Conservation (phyloP, 2,888 invertebrate genomes). For the Nebria salina region DNA sequence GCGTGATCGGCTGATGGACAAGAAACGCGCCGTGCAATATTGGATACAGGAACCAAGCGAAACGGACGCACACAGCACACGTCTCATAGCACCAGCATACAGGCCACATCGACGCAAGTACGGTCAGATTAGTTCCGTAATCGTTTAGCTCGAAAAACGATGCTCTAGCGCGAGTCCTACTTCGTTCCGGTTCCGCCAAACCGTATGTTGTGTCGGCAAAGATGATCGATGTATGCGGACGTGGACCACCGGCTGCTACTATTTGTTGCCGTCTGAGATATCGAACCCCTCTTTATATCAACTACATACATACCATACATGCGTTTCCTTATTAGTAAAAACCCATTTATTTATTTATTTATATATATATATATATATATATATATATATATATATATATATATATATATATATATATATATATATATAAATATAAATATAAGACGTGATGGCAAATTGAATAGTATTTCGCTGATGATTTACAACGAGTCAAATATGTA, state of each 20-base stretch:
- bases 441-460: neutral
- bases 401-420: constrained; percentile 16
- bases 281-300: constrained; percentile 4
- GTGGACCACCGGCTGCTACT: constrained; percentile 13
- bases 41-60: constrained; percentile 1
- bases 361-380: constrained; percentile 10
- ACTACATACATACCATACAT: constrained; percentile 24
- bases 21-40: constrained; percentile 25
- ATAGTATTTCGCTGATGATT: neutral
- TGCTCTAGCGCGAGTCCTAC: constrained; percentile 2
- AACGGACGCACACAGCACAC: neutral
- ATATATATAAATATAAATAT: constrained; percentile 6
- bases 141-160: constrained; percentile 17
- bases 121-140: constrained; percentile 32
- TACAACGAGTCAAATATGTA: neutral
- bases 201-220: constrained; percentile 20
- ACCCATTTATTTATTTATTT: neutral
- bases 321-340: neutral
- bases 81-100: neutral
- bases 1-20: constrained; percentile 44
- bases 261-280: constrained; percentile 9
- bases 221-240: constrained; percentile 36
- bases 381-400: constrained; percentile 14
- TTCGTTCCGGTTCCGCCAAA: constrained; percentile 6
- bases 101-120: neutral